Percentiles rank a stretch among this genome's conserved stretches.
Conservation (phyloP, 2,797 vertebrate species). For the Pipistrellus pipistrellus region DNA sequence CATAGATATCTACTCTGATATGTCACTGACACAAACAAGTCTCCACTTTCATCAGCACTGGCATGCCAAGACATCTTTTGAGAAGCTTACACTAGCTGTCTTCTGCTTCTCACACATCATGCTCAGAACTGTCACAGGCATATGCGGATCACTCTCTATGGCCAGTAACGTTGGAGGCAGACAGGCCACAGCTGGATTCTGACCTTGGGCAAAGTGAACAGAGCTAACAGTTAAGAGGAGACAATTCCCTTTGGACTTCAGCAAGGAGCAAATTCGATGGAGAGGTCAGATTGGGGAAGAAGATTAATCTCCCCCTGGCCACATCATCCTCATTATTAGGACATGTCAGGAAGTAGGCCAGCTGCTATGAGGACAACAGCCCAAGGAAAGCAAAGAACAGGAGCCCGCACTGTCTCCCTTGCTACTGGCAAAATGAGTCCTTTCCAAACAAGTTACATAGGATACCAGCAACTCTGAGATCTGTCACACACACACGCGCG, state of each 20-base stretch:
- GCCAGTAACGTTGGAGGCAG: slow-evolving; percentile 57
- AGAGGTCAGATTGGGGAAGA: slow-evolving; percentile 71
- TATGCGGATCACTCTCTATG: not conserved
- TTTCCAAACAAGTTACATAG: slow-evolving; percentile 44
- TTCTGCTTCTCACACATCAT: slow-evolving; percentile 29
- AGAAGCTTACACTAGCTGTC: not conserved
- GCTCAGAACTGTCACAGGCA: slow-evolving; percentile 58
- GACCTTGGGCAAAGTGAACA: slow-evolving; percentile 59
- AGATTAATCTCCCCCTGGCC: slow-evolving; percentile 67
- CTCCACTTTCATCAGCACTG: slow-evolving; percentile 65
- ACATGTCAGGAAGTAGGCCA: slow-evolving; percentile 71
- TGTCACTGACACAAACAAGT: slow-evolving; percentile 65
- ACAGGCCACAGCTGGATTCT: slow-evolving; percentile 67
- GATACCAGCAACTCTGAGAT: slow-evolving; percentile 20
- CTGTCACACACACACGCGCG: not conserved
- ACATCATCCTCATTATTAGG: slow-evolving; percentile 75
- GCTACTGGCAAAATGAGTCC: slow-evolving; percentile 69
- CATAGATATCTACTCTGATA: slow-evolving; percentile 58
- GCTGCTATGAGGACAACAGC: slow-evolving; percentile 72
- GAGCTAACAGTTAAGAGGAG: slow-evolving; percentile 12
- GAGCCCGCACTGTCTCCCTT: slow-evolving; percentile 43
- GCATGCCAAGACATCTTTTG: slow-evolving; percentile 62
- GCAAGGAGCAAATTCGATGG: slow-evolving; percentile 72
- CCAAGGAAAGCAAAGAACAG: slow-evolving; percentile 53
- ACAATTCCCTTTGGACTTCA: slow-evolving; percentile 61